phyloP scores from a whole-genome alignment of 1,140 invertebrate genomes.

The Anagrus nilaparvatae region DNA sequence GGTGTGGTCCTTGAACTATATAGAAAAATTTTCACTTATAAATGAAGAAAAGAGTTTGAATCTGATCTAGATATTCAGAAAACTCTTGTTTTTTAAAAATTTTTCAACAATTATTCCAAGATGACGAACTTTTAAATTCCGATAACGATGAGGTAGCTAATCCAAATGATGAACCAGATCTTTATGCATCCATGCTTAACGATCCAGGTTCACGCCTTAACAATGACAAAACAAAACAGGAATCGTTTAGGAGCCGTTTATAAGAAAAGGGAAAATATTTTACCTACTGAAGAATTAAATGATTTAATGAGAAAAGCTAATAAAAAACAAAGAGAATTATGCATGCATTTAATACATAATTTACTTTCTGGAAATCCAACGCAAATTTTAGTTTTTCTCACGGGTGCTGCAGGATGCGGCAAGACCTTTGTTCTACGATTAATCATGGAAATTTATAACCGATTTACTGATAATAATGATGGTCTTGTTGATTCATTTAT shows the following conservation, averaged over 20 bases:
- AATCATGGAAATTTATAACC: slow-evolving; percentile 23
- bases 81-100: slow-evolving; percentile 17
- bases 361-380: slow-evolving; percentile 18
- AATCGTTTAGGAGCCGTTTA: slow-evolving; percentile 16
- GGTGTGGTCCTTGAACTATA: slow-evolving; percentile 20
- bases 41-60: slow-evolving; percentile 28
- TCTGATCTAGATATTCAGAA: slow-evolving; percentile 4
- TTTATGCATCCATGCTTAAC: slow-evolving; percentile 1
- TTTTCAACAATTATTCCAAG: slow-evolving; percentile 18
- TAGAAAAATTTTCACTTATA: slow-evolving; percentile 25
- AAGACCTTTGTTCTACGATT: slow-evolving; percentile 22
- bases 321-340: slow-evolving; percentile 26
- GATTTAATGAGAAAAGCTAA: slow-evolving; percentile 15
- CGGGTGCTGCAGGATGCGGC: slow-evolving; percentile 24
- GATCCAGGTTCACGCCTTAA: slow-evolving; percentile 9
- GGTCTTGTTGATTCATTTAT: slow-evolving; percentile 21
- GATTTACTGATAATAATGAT: slow-evolving; percentile 6
- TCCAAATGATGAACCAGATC: too few species aligned
- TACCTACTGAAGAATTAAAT: slow-evolving; percentile 7
- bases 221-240: slow-evolving; percentile 6
- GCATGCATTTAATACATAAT: slow-evolving; percentile 2
- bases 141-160: slow-evolving; percentile 5
- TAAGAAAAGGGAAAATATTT: slow-evolving; percentile 15
- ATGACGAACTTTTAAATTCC: slow-evolving; percentile 13
- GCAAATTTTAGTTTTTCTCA: slow-evolving; percentile 25